Base-by-base conservation (phyloP, 2,888 invertebrate species). In the Pseudolycoriella hygida region DNA sequence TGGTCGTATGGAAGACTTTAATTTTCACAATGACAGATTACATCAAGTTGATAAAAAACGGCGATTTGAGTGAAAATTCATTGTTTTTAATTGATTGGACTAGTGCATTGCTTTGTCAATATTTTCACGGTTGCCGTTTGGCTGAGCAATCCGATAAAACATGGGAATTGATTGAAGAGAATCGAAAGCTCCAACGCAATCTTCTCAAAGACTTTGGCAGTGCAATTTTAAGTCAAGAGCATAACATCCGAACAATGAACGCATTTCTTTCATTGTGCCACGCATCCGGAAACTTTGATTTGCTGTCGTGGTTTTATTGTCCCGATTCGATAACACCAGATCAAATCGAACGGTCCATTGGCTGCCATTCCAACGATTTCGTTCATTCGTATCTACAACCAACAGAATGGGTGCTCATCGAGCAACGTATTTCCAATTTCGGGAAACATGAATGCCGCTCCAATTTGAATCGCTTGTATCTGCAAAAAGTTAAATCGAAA, bases 341-440 rank as follows among this genome's bases (percentile, higher is more conserved):
- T 40, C 6, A 19, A 3, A 14, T 14, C 3, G 34, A 12, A 34
- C 34, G n/a, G 5, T 34, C 34, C 34, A 14, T 14, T 12, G 10
- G 10, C n/a, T 11, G 18, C 11, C 3, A 39, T 12, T 5, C 38
- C n/a, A 19, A 48, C 1, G 50, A 52, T 25, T 49, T 50, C 6
- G 42, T 60, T 2, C 56, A 60, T 37, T 48, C 52, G 1, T 62
- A 60, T 40, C 51, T 65, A 2, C 49, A 55, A 0, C 40, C 46
- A 6, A 55, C 57, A 3, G 60, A 64, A 45, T 65, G 64, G 64
- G 51, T 53, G 2, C 47, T 61, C 38, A 55, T 65, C 10, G 56
- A 58, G 31, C 61, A 64, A 47, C 53, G 62, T n/a, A 59, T 65
- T 20, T 54, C 60, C 8, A 65, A 64, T 31, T 64, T 63, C 46